Base-by-base conservation (phyloP, 1,140 invertebrate species). In the Frieseomelitta varia region DNA sequence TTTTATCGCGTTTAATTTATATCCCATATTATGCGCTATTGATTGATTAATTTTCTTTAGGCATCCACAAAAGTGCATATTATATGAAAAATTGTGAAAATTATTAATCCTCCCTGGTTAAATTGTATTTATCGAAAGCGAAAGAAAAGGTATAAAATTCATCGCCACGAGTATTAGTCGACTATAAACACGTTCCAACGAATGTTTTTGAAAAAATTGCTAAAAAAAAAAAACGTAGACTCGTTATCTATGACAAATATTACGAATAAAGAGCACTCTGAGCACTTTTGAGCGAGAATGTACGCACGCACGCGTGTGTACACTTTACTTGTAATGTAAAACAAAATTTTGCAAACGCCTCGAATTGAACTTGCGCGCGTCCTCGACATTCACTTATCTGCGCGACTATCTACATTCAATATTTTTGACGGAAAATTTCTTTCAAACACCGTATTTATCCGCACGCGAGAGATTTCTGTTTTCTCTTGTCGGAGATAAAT, bases 51-150 rank as follows among this genome's bases (percentile, higher is more conserved):
- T 81, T 81, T 74, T 55, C 73, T 85, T 81, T 79, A 61, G 71
- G 84, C 84, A 69, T 81, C 84, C 84, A 85, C 84, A 74, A 67
- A 85, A 80, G 69, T 68, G 78, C 58, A 71, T 67, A 61, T 75
- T n/a, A 47, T 6, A 47, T 8, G 0, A 6, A 47, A 47, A 47
- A 8, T 8, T 47, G 39, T 47, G 39, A 10, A 47, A 47, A 6
- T n/a, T n/a, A 47, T 47, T 47, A 10, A 47, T 47, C 39, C 39
- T 47, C 39, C 6, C 8, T 47, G 39, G 8, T 47, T 47, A 47
- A 47, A 47, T 47, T 47, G 6, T 6, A 47, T 8, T 47, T 47
- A 47, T 8, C 39, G 39, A 47, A 47, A 47, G 39, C 8, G 39
- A 47, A 47, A 8, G 39, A 6, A 47, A 47, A 47, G 8, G 39